Base-by-base conservation (phyloP, 2,888 invertebrate species). In the Crossocerus cetratus region DNA sequence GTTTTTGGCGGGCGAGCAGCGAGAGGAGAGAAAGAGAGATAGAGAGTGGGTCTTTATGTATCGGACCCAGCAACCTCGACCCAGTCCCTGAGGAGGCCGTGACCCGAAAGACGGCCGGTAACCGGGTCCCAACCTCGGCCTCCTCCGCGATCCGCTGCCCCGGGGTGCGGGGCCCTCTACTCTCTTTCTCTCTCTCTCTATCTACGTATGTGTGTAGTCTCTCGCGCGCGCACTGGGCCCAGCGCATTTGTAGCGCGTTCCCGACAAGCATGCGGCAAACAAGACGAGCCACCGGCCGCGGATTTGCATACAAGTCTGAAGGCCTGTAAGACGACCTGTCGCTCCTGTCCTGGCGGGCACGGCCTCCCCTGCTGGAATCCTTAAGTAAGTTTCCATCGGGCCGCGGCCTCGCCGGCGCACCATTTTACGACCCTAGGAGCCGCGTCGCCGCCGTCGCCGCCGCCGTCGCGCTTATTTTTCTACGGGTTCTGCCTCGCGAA, bases 61-160 rank as follows among this genome's bases (percentile, higher is more conserved):
- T 44, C 54, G 75, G 70, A 57, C 82, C 68, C 23, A 71, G 54
- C 80, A 81, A 59, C 81, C 81, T 86, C 86, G 86, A 86, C 85
- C 86, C 83, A 86, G 85, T 86, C 84, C 80, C 82, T 74, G 73
- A 71, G 83, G 84, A 85, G 86, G 86, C 74, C 83, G 76, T 82
- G 84, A 84, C 86, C 85, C 82, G 83, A 76, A 78, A 81, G 74
- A 42, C 64, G 11, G 11, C 32, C 54, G 57, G 72, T 80, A 80
- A 80, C 80, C 80, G 77, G 77, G 80, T 80, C 69, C 72, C 69
- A 78, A 80, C 82, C 82, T 82, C 82, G 82, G 73, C 73, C 80
- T 73, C 78, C 64, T 70, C 74, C 76, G 68, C 72, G 70, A 65
- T 65, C 72, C 72, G 44, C 63, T 69, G 65, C 8, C 32, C 32